Evolutionary conservation across 2,888 invertebrate genomes (phyloP).

Genomic region (Scaptomyza flava): DNA sequence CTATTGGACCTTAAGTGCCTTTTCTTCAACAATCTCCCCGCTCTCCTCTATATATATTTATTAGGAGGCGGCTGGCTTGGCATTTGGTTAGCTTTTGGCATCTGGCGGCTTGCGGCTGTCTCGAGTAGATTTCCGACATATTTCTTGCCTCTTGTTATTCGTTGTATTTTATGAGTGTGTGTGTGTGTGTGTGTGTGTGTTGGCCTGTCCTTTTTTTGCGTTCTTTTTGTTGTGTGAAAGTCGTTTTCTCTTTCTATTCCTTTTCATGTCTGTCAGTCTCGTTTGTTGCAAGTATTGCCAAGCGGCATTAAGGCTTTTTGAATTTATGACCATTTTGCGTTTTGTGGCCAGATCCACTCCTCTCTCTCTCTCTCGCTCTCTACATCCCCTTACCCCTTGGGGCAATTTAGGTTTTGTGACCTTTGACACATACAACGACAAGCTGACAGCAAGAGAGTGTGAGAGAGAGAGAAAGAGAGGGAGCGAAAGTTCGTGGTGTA

Average conservation of each 20-base stretch:
- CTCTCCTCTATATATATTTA: neutral
- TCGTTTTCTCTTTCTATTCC: slow-evolving; percentile 9
- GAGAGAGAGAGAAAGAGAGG: neutral
- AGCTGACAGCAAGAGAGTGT: neutral
- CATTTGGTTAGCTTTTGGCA: slow-evolving; percentile 54
- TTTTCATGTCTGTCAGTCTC: slow-evolving; percentile 7
- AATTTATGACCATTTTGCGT: slow-evolving; percentile 76
- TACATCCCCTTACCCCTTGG: neutral
- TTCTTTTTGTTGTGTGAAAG: slow-evolving; percentile 32
- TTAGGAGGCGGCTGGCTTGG: slow-evolving; percentile 28
- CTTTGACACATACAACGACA: slow-evolving; percentile 50
- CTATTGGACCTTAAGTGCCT: slow-evolving; percentile 62
- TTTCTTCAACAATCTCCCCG: slow-evolving; percentile 32
- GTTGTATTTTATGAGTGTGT: slow-evolving; percentile 61
- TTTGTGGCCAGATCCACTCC: slow-evolving; percentile 46
- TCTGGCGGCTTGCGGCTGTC: slow-evolving; percentile 63
- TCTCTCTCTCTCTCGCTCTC: neutral
- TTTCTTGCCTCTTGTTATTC: slow-evolving; percentile 72
- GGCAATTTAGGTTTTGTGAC: slow-evolving; percentile 65
- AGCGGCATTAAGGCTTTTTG: slow-evolving; percentile 72
- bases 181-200: slow-evolving; percentile 2
- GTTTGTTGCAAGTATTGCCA: slow-evolving; percentile 51
- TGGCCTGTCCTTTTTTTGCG: slow-evolving; percentile 4
- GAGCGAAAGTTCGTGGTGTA: slow-evolving; percentile 25
- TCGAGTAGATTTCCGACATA: slow-evolving; percentile 75